Evolutionary conservation across 2,797 vertebrate genomes (phyloP), one percentile per base, ranked within the genome.

Genomic region (Alauda arvensis): DNA sequence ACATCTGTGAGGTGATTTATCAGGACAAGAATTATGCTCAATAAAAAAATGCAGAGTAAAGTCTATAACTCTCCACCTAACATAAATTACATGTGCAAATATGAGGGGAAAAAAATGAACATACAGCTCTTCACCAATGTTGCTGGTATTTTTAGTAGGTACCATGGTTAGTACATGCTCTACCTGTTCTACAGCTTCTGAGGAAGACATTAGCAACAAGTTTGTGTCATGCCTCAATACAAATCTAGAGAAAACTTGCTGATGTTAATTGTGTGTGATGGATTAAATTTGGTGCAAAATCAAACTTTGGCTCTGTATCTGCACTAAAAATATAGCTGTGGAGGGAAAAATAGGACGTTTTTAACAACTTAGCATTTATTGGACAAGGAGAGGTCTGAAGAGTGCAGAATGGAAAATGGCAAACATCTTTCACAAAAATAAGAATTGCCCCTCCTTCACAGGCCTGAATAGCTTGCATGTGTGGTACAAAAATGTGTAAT

Each of bases 401-500:
- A 90, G 67, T 4, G 4, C 62, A 89, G 88, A 85, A 91, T 83
- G 92, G 92, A 94, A 95, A 94, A 91, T 77, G 65, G 86, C 67
- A 92, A 91, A 85, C 56, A 81, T 93, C 67, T 88, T 93, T 72
- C 67, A 87, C 67, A 87, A 95, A 93, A 94, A 67, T 74, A 91
- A 76, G 86, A 87, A 81, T 61, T 81, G 70, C 75, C 57, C 33
- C 43, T 93, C 70, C 46, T 94, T 92, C 71, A 61, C 19, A 74
- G 70, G 67, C 79, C 70, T 91, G 82, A 71, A 94, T 77, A 83
- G 83, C 71, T 87, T 91, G 79, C 85, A 90, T 90, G 85, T 93
- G 85, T 94, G 83, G 87, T 94, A 82, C 76, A 88, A 89, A 89
- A 92, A 92, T 88, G 78, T 94, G 94, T 94, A 95, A 94, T 91